Evolutionary conservation across 1,140 invertebrate species (phyloP), one percentile per base, ranked within the genome.

Genomic region (Bradynema listronoti): DNA sequence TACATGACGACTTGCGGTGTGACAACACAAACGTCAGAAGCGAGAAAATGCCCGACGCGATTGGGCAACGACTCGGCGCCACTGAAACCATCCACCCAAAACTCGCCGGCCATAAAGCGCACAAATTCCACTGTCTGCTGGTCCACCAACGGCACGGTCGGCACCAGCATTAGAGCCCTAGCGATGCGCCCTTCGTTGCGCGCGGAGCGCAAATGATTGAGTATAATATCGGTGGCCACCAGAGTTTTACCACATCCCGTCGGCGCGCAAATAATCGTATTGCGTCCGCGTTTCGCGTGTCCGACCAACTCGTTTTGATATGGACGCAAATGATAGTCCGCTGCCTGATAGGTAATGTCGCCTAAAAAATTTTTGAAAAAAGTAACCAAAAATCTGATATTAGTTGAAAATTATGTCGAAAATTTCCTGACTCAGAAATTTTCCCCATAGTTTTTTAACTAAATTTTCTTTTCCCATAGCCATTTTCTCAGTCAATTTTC

Each of bases 231-330:
- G 4, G 58, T 58, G 1, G 72, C 72, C 25, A 77, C 64, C 16
- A 72, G 29, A 0, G 72, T 74, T 33, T 74, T 74, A n/a, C 72
- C 72, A 25, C 63, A 61, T n/a, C 73, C 72, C 19, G 72, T 74
- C 19, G 72, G 72, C 45, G 73, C 73, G 49, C 71, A 72, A 56
- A 74, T 68, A 2, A 74, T 58, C 24, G 61, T 65, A 25, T 74
- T 77, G 33, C 52, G 56, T 1, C 73, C 73, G 22, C 46, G 52
- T n/a, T 76, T 58, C 7, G 73, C 72, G n/a, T 50, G 33, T 25
- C 53, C 42, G 5, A 61, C 60, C 9, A 74, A 42, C 34, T 74
- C 72, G 29, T 65, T 55, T 47, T 74, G 72, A 50, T 74, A 74
- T 4, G 50, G 36, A 9, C 61, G 62, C 24, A 63, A 29, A 14